These are phyloP conservation scores for Eledone cirrhosa DNA, from an alignment of 2,888 invertebrate species.

Conservation along the genomic window DNA sequence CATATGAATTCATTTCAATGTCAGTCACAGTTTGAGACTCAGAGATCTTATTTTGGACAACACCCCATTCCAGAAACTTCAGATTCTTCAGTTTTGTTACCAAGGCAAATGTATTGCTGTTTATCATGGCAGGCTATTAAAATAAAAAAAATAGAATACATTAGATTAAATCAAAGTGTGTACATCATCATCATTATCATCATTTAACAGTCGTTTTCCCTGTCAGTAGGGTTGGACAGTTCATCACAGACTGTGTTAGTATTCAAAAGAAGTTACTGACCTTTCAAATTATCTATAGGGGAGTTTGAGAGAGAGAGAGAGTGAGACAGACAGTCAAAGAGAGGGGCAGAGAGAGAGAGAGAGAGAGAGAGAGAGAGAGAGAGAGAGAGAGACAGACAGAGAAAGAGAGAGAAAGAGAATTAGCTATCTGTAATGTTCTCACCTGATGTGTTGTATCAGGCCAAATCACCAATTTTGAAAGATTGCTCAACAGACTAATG, in stretches of 20 bases:
- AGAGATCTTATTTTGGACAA: conserved; percentile 38
- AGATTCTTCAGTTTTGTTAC: conserved; percentile 41
- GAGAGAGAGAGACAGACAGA: conserved; percentile 38
- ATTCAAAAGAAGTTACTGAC: too few relatives aligned
- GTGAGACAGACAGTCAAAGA: background rate
- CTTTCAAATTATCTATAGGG: too few relatives aligned
- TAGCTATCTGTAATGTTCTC: background rate
- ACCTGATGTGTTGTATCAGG: conserved; percentile 42
- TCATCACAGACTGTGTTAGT: too few relatives aligned
- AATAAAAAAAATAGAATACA: background rate
- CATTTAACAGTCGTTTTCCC: too few relatives aligned
- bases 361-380: background rate
- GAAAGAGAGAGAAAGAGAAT: background rate
- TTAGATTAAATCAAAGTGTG: background rate
- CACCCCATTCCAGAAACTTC: conserved; percentile 47
- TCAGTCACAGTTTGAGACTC: conserved; percentile 34
- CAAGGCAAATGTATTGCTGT: conserved; percentile 45
- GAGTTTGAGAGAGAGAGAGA: conserved; percentile 37
- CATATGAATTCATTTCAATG: background rate
- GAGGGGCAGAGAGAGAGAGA: background rate
- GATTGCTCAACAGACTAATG: conserved; percentile 37
- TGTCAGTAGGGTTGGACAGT: too few relatives aligned
- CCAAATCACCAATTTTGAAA: conserved; percentile 43
- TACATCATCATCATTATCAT: background rate
- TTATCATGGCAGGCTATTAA: conserved; percentile 48